Conservation (phyloP, 2,797 vertebrate genomes). For the Lutjanus argentimaculatus region DNA sequence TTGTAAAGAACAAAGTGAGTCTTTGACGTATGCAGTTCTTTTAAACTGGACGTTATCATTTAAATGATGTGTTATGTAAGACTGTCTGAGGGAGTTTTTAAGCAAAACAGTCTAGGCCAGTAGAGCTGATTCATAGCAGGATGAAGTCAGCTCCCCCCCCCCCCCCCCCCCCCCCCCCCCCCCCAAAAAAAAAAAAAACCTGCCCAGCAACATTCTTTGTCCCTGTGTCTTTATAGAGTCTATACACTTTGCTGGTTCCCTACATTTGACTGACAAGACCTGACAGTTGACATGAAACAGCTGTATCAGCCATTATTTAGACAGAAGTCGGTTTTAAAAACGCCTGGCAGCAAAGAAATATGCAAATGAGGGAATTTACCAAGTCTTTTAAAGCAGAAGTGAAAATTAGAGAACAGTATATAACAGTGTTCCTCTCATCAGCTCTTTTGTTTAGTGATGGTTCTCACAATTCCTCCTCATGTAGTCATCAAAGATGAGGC, state of each 20-base stretch:
- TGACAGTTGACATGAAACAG: neutral
- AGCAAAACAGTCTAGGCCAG: neutral
- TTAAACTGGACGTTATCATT: neutral
- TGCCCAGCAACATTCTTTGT: conserved; percentile 40
- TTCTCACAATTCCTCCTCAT: neutral
- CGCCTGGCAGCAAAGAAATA: neutral
- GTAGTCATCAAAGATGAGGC: neutral
- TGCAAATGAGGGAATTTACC: conserved; percentile 13
- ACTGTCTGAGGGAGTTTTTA: neutral
- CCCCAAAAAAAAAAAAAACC: conserved; percentile 9
- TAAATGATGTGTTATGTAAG: conserved; percentile 9
- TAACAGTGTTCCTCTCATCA: neutral
- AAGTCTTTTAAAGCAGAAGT: conserved; percentile 15
- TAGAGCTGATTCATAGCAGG: neutral
- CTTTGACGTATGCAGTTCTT: conserved; percentile 12
- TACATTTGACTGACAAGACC: neutral
- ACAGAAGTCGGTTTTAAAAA: neutral
- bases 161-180: too few relatives aligned
- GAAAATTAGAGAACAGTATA: conserved; percentile 3
- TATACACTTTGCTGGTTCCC: neutral
- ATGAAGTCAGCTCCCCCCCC: conserved; percentile 14
- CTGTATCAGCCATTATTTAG: neutral
- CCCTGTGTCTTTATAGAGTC: neutral
- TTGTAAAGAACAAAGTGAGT: conserved; percentile 5
- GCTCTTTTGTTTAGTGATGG: neutral